These are phyloP conservation scores for Idaea dimidiata DNA, from an alignment of 2,888 invertebrate species.

Conservation along the genomic window DNA sequence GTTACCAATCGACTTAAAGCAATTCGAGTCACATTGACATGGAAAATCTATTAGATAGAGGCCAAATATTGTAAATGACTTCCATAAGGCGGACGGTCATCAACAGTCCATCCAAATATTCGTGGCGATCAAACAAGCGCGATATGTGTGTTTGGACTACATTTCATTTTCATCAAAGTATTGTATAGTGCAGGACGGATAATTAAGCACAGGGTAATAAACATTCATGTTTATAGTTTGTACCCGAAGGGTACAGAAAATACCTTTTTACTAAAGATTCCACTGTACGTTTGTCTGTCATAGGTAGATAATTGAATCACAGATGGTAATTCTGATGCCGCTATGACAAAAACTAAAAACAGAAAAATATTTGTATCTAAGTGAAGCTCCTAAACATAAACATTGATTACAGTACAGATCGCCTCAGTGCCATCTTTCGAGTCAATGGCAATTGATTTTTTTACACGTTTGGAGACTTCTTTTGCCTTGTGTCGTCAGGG, in stretches of 20 bases:
- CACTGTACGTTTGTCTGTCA: too few relatives aligned
- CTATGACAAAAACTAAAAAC: too few relatives aligned
- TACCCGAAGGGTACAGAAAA: not conserved
- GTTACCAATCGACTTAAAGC: not conserved
- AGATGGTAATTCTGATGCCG: too few relatives aligned
- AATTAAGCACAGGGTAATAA: not conserved
- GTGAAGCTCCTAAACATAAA: too few relatives aligned
- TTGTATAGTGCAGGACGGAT: conserved; percentile 11
- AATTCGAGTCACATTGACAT: conserved; percentile 1
- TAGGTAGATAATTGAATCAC: too few relatives aligned
- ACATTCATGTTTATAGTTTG: not conserved
- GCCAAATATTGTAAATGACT: conserved; percentile 37
- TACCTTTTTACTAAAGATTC: too few relatives aligned
- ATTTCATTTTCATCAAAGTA: conserved; percentile 45
- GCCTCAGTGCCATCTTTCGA: too few relatives aligned
- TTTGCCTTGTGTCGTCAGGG: too few relatives aligned
- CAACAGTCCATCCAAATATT: conserved; percentile 49
- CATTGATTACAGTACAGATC: too few relatives aligned
- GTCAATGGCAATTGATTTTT: too few relatives aligned
- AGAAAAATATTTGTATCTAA: too few relatives aligned
- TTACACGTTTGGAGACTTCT: too few relatives aligned
- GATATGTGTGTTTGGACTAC: conserved; percentile 53
- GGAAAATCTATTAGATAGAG: conserved; percentile 17
- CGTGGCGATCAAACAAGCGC: conserved; percentile 50
- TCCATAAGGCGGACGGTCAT: conserved; percentile 45